These are phyloP conservation scores for Cirrhinus molitorella DNA, from an alignment of 2,797 vertebrate genomes.

Conservation along the genomic window DNA sequence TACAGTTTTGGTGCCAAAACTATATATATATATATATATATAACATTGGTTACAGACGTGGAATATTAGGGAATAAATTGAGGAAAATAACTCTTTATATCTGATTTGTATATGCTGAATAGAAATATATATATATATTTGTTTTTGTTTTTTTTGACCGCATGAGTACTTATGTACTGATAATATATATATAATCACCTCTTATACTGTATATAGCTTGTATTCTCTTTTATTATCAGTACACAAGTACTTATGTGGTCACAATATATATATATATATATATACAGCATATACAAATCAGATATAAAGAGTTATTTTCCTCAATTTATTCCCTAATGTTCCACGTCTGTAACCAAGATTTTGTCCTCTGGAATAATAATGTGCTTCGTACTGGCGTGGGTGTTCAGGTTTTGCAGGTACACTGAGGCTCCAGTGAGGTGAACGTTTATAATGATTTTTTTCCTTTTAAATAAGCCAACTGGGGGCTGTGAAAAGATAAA, in stretches of 20 bases:
- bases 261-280: too few species aligned
- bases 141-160: too few species aligned
- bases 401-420: constrained; percentile 5
- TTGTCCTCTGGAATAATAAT: constrained; percentile 4
- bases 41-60: too few species aligned
- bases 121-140: too few species aligned
- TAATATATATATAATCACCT: too few species aligned
- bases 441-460: neutral
- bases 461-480: neutral
- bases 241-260: neutral
- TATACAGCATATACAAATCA: neutral
- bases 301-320: neutral
- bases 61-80: too few species aligned
- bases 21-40: too few species aligned
- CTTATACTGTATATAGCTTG: neutral
- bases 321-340: neutral
- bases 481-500: neutral
- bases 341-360: neutral
- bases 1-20: constrained; percentile 2
- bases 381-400: neutral
- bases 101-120: too few species aligned
- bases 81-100: too few species aligned
- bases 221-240: neutral
- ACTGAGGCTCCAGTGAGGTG: neutral
- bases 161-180: too few species aligned